These are phyloP conservation scores for Cryptomyrus ogoouensis DNA, from an alignment of 2,113 vertebrate genomes.

Conservation along the genomic window DNA sequence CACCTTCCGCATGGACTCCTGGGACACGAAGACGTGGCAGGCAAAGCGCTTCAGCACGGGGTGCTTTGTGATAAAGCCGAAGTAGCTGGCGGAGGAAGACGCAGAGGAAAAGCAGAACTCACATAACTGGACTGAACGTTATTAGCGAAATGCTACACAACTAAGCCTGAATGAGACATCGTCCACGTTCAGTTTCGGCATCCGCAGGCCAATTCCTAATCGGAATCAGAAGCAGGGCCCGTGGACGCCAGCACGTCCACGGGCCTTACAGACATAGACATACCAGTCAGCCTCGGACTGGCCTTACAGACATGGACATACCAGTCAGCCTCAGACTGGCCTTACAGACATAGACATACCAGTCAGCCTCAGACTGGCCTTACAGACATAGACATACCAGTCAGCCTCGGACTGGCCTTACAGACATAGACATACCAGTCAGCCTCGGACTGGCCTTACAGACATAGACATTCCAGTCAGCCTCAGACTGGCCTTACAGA, in stretches of 20 bases:
- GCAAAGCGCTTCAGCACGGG: slow-evolving; percentile 87
- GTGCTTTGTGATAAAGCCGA: slow-evolving; percentile 92
- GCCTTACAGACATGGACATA: too few species aligned
- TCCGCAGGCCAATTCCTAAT: neutral
- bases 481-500: too few species aligned
- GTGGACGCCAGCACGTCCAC: neutral
- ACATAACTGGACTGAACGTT: neutral
- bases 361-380: too few species aligned
- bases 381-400: too few species aligned
- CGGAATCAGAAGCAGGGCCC: neutral
- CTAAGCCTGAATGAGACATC: neutral
- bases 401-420: too few species aligned
- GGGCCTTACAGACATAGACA: too few species aligned
- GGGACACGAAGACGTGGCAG: slow-evolving; percentile 89
- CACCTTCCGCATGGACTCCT: slow-evolving; percentile 74
- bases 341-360: too few species aligned
- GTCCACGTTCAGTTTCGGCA: neutral
- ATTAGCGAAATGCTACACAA: neutral
- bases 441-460: too few species aligned
- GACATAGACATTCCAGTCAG: too few species aligned
- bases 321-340: too few species aligned
- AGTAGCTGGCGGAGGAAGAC: slow-evolving; percentile 66
- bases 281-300: too few species aligned
- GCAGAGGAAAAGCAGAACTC: neutral
- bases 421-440: too few species aligned